phyloP scores from a whole-genome alignment of 64 coral and sea anemone species.

The Platygyra sinensis region DNA sequence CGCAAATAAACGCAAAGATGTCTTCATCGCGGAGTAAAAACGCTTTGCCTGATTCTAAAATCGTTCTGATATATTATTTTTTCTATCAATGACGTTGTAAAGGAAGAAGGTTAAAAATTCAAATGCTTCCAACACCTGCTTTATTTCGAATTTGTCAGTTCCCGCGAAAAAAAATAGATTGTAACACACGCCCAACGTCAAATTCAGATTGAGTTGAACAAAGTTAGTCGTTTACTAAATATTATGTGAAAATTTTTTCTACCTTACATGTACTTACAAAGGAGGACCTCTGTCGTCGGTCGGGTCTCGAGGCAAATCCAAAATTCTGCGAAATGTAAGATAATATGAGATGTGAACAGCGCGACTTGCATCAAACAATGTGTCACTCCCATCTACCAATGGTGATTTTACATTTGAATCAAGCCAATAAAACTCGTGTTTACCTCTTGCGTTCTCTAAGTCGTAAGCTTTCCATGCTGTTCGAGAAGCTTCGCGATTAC shows the following conservation, averaged over 20 bases:
- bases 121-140: slow-evolving; percentile 29
- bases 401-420: slow-evolving; percentile 27
- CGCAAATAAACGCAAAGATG: background rate
- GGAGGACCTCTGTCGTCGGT: background rate
- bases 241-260: background rate
- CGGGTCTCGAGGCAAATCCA: slow-evolving; percentile 15
- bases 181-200: background rate
- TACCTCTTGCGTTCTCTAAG: slow-evolving; percentile 50
- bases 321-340: slow-evolving; percentile 30
- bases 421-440: slow-evolving; percentile 25
- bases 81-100: background rate
- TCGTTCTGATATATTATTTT: background rate
- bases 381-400: slow-evolving; percentile 29
- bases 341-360: background rate
- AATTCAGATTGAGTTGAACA: background rate
- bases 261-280: slow-evolving; percentile 23
- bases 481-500: background rate
- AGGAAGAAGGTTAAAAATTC: background rate
- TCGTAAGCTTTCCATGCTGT: slow-evolving; percentile 20
- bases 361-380: slow-evolving; percentile 17
- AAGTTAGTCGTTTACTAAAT: background rate
- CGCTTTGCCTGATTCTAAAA: background rate
- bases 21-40: background rate
- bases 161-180: background rate
- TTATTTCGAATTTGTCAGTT: background rate